A percentile compares a stretch with the other conserved stretches of the same genome.
Evolutionary conservation across 1,140 invertebrate genomes (phyloP).

Genomic region (Drosophila lini): DNA sequence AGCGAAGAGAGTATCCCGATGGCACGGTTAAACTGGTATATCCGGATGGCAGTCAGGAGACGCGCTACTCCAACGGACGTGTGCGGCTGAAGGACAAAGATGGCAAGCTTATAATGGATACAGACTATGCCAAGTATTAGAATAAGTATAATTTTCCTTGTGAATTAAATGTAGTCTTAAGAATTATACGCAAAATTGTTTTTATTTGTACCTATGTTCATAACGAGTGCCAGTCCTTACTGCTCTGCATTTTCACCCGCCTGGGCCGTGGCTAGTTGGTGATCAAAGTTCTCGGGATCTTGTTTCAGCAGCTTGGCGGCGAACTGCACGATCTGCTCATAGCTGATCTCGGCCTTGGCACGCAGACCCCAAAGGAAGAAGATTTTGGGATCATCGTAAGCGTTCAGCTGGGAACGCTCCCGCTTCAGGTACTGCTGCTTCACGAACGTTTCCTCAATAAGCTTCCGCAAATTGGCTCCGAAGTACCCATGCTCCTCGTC

Average conservation of each 20-base stretch:
- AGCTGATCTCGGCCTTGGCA: constrained; percentile 52
- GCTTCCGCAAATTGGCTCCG: constrained; percentile 53
- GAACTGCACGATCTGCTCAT: constrained; percentile 44
- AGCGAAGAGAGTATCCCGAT: constrained; percentile 95
- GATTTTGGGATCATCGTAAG: constrained; percentile 54
- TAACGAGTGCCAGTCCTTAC: not conserved
- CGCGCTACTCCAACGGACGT: constrained; percentile 94
- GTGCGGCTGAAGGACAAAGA: constrained; percentile 93
- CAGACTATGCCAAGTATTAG: constrained; percentile 82
- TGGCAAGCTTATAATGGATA: constrained; percentile 92
- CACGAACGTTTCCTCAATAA: constrained; percentile 73
- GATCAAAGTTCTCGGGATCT: constrained; percentile 27
- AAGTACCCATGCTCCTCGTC: constrained; percentile 70
- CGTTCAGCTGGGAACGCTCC: constrained; percentile 54
- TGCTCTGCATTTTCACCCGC: constrained; percentile 11
- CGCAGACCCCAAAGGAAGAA: constrained; percentile 56
- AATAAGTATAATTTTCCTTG: not conserved
- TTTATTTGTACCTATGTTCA: not conserved
- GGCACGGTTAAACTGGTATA: constrained; percentile 96
- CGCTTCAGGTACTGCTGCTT: constrained; percentile 74
- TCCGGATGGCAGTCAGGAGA: constrained; percentile 94
- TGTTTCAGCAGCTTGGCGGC: constrained; percentile 50
- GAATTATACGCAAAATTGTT: not conserved
- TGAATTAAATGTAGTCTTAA: constrained; percentile 4
- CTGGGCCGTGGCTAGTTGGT: constrained; percentile 48